Evolutionary conservation across 1,140 invertebrate genomes (phyloP).

Genomic region (Zaprionus davidi): DNA sequence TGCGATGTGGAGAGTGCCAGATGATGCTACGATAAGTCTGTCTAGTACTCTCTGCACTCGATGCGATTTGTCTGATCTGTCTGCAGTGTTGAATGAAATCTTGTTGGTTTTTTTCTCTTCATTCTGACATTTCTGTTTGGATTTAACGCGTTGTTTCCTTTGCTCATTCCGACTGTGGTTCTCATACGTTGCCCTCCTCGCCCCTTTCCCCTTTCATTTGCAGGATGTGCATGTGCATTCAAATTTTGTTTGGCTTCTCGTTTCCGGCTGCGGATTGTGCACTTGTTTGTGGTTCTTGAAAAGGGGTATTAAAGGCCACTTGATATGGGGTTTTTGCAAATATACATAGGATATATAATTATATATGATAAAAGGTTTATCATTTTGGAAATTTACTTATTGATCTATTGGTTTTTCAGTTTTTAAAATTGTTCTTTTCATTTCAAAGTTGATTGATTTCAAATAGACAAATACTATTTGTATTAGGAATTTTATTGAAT

Average conservation of each 20-base stretch:
- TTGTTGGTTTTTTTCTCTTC: constrained; percentile 37
- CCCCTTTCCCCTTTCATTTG: constrained; percentile 1
- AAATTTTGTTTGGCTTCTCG: constrained; percentile 52
- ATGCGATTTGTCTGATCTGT: constrained; percentile 32
- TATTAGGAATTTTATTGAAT: too few species aligned
- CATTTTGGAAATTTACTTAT: background rate
- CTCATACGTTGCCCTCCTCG: background rate
- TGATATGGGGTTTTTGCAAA: background rate
- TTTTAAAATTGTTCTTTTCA: too few species aligned
- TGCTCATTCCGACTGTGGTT: constrained; percentile 32
- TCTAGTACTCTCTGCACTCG: background rate
- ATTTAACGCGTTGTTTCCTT: constrained; percentile 65
- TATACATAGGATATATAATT: background rate
- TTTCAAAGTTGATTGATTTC: too few species aligned
- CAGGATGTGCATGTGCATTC: constrained; percentile 66
- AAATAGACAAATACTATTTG: too few species aligned
- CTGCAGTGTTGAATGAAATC: constrained; percentile 31
- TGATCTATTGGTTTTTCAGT: background rate
- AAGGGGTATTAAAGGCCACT: constrained; percentile 3
- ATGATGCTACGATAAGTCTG: constrained; percentile 67
- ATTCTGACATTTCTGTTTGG: constrained; percentile 18
- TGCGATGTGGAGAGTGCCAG: constrained; percentile 31
- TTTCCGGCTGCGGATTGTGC: constrained; percentile 50
- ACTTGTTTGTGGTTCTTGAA: background rate
- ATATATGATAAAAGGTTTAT: background rate